These are phyloP conservation scores for Papilio xuthus DNA, from an alignment of 1,140 invertebrate species.

Conservation along the genomic window DNA sequence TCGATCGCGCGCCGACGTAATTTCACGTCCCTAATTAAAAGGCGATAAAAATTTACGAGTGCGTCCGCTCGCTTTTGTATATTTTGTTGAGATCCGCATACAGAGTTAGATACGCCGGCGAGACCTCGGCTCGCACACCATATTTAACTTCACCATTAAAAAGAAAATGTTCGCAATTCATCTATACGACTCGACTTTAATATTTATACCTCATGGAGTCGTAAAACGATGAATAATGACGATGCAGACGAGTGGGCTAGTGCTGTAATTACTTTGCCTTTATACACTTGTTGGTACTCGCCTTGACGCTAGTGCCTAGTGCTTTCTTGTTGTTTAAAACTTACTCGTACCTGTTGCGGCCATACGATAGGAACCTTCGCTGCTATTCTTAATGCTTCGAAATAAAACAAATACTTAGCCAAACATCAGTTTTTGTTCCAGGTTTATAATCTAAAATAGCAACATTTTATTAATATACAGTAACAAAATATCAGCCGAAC, in stretches of 20 bases:
- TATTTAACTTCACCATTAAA: slow-evolving; percentile 79
- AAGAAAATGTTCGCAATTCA: slow-evolving; percentile 80
- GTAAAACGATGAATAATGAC: slow-evolving; percentile 81
- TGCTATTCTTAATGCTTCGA: slow-evolving; percentile 50
- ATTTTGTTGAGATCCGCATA: slow-evolving; percentile 62
- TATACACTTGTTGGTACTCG: slow-evolving; percentile 59
- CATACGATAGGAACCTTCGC: slow-evolving; percentile 62
- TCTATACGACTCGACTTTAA: slow-evolving; percentile 80
- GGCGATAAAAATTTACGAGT: slow-evolving; percentile 63
- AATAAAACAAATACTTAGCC: slow-evolving; percentile 60
- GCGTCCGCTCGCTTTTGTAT: slow-evolving; percentile 59
- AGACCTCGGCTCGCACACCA: slow-evolving; percentile 68
- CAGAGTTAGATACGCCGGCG: slow-evolving; percentile 62
- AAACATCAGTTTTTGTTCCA: background rate
- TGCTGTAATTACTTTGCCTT: slow-evolving; percentile 78
- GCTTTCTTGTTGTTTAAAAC: slow-evolving; percentile 74
- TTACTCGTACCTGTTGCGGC: slow-evolving; percentile 69
- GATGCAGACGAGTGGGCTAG: slow-evolving; percentile 76
- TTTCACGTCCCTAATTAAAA: slow-evolving; percentile 71
- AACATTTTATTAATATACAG: background rate
- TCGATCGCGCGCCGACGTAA: slow-evolving; percentile 61
- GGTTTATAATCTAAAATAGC: background rate
- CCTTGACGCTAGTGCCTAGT: slow-evolving; percentile 51
- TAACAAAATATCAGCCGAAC: background rate
- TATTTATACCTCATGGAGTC: slow-evolving; percentile 80